Conservation (phyloP, 2,888 invertebrate species). For the Gnatocerus cornutus region DNA sequence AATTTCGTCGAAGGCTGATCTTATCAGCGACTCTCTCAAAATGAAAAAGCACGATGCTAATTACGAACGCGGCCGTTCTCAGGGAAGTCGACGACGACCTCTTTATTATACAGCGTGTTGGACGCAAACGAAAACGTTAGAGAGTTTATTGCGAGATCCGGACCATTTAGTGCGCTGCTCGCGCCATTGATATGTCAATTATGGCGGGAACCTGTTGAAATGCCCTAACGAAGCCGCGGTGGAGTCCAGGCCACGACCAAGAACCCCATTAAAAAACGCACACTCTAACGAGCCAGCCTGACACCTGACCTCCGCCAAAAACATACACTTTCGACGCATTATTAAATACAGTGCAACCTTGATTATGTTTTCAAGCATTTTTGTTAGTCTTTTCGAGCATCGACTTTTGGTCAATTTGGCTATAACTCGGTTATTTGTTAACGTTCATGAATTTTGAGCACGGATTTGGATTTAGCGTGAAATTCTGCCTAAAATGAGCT, state of each 20-base stretch:
- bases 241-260: constrained; percentile 61
- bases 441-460: no score
- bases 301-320: no score
- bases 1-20: constrained; percentile 38
- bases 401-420: no score
- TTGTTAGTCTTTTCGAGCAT: no score
- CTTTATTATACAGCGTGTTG: constrained; percentile 58
- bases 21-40: constrained; percentile 20
- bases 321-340: no score
- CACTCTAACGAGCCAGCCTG: no score
- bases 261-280: constrained; percentile 55
- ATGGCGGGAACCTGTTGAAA: constrained; percentile 63
- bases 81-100: constrained; percentile 54
- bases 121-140: constrained; percentile 53
- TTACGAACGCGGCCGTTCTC: constrained; percentile 43
- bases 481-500: no score
- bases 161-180: constrained; percentile 63
- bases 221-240: constrained; percentile 60
- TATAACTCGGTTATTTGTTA: no score
- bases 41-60: constrained; percentile 43
- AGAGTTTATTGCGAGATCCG: constrained; percentile 56
- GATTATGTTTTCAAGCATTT: no score
- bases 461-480: no score
- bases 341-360: no score
- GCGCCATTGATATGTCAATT: constrained; percentile 68